Conservation (phyloP, 2,797 vertebrate species). For the Serranus cabrilla region DNA sequence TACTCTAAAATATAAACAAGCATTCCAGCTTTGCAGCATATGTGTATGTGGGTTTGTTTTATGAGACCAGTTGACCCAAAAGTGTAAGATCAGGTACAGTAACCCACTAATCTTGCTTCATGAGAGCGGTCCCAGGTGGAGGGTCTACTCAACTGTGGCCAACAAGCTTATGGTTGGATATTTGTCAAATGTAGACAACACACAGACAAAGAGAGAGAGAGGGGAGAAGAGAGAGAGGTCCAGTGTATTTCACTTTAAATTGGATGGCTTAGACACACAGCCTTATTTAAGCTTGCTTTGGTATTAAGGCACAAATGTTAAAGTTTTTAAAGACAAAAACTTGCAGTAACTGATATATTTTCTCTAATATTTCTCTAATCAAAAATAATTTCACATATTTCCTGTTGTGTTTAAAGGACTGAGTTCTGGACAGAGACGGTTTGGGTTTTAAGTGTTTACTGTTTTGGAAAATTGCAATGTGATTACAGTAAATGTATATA, state of each 20-base stretch:
- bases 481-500: neutral
- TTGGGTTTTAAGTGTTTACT: neutral
- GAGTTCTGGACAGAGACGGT: neutral
- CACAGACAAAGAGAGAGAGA: neutral
- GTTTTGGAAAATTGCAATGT: neutral
- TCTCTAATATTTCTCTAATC: neutral
- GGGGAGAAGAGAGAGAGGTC: neutral
- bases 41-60: neutral
- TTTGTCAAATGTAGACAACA: constrained; percentile 13
- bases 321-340: neutral
- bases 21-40: neutral
- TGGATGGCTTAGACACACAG: neutral
- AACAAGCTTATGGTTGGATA: neutral
- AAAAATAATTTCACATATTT: neutral
- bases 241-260: neutral
- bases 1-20: neutral
- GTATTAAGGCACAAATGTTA: neutral
- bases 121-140: neutral
- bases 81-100: neutral
- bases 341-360: constrained; percentile 3
- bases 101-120: neutral
- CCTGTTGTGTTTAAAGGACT: neutral
- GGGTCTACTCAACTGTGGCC: constrained; percentile 1
- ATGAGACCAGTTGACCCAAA: neutral
- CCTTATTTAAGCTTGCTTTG: neutral